Base-by-base conservation (phyloP, 1,140 invertebrate species). In the Heliothis subflexa region DNA sequence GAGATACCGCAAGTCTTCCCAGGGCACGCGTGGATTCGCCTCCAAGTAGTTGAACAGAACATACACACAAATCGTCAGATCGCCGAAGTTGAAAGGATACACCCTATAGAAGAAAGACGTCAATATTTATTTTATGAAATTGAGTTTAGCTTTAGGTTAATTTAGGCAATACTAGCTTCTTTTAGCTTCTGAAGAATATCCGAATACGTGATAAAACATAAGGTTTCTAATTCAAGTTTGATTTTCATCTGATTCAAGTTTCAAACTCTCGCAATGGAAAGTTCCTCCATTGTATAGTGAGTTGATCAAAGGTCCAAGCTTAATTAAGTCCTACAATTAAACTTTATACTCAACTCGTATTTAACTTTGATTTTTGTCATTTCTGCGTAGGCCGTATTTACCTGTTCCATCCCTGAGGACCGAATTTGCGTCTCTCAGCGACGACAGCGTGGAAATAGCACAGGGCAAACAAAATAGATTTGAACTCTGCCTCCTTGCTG, bases 361-460 rank as follows among this genome's bases (percentile, higher is more conserved):
- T 1, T 25, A 25, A 25, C 21, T 25, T 25, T 25, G 21, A 25
- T 25, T 0, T 33, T 33, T 33, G 3, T 5, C 1, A 33, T 33
- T 33, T 33, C 33, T 33, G 33, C 3, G 33, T 33, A 33, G 33
- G 33, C 5, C 0, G 33, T 9, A 40, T 40, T 40, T 40, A 95
- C 93, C 96, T 96, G 90, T 99, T 99, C 98, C 98, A 99, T 50
- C 98, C 98, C 95, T 99, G 98, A 0, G 98, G 96, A 1, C 98
- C 99, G 93, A 99, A 99, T 94, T 99, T 99, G 21, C 98, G 95
- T 82, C 98, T 95, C 93, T 99, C 98, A 14, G 97, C 97, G 1
- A 99, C 97, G 0, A 99, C 98, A 18, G 98, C 98, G 91, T 99
- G 99, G 94, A 99, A 99, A 89, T 99, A 99, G 88, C 98, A 99